Conservation (phyloP, 1,140 invertebrate species). For the Armadillidium nasatum region DNA sequence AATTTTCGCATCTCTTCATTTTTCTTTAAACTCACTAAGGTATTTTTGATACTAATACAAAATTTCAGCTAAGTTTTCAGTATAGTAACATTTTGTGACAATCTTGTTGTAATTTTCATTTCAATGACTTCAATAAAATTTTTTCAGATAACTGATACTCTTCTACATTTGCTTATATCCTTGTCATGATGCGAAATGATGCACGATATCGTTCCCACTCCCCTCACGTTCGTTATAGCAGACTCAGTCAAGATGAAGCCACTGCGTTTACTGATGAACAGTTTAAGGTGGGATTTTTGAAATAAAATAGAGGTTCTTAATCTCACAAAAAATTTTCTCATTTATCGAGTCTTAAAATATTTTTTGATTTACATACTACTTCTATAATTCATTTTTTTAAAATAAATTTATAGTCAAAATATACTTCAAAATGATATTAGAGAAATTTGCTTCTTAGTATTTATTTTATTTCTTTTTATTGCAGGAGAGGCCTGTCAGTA, state of each 20-base stretch:
- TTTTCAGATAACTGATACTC: too few relatives aligned
- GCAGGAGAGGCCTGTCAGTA: conserved; percentile 48
- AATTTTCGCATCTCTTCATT: too few relatives aligned
- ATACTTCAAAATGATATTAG: background rate
- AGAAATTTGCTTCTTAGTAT: background rate
- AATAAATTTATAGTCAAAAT: background rate
- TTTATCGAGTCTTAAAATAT: background rate
- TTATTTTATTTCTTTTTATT: background rate
- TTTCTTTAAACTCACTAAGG: too few relatives aligned
- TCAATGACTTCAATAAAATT: too few relatives aligned
- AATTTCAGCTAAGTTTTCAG: too few relatives aligned
- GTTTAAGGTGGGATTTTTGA: background rate
- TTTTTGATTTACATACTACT: background rate
- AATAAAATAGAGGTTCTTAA: background rate
- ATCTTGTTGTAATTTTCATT: too few relatives aligned
- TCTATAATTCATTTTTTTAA: background rate
- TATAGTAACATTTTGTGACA: too few relatives aligned
- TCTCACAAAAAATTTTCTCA: background rate
- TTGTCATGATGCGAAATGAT: background rate
- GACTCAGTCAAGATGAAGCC: background rate
- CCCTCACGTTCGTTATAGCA: background rate
- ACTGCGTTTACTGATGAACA: background rate
- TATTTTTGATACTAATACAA: too few relatives aligned
- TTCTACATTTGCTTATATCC: too few relatives aligned
- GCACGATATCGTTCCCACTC: background rate